phyloP scores from a whole-genome alignment of 2,113 vertebrate genomes.

The Cavia porcellus region DNA sequence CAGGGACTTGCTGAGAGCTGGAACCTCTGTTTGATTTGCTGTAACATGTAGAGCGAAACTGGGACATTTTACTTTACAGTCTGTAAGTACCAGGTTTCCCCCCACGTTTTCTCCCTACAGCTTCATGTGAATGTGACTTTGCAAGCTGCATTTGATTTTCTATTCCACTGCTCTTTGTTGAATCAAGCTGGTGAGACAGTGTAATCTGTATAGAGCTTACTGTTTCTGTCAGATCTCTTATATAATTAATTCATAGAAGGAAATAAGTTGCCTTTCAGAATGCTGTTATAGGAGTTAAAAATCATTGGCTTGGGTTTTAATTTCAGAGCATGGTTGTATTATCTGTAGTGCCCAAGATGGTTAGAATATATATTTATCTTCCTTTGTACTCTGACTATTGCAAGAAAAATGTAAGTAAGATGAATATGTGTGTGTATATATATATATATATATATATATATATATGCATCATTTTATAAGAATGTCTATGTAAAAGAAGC shows the following conservation, averaged over 20 bases:
- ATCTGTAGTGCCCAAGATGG: background rate
- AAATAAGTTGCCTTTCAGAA: background rate
- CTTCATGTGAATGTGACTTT: slow-evolving; percentile 80
- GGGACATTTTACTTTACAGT: slow-evolving; percentile 79
- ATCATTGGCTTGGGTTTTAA: background rate
- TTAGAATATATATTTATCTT: background rate
- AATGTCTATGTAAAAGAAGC: background rate
- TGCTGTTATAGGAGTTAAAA: slow-evolving; percentile 4
- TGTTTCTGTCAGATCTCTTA: slow-evolving; percentile 52
- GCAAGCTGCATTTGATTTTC: slow-evolving; percentile 73
- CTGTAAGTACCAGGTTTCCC: slow-evolving; percentile 81
- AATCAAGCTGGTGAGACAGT: slow-evolving; percentile 56
- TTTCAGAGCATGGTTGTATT: rapidly evolving
- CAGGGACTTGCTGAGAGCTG: slow-evolving; percentile 79
- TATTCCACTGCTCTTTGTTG: slow-evolving; percentile 57
- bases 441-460: no score
- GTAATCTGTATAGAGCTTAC: slow-evolving; percentile 38
- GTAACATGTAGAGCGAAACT: slow-evolving; percentile 52
- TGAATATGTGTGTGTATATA: background rate
- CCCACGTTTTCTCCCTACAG: background rate
- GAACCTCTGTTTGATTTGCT: slow-evolving; percentile 66
- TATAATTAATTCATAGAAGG: slow-evolving; percentile 63
- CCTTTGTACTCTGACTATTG: background rate
- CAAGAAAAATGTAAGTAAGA: slow-evolving; percentile 10
- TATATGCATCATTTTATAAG: background rate